phyloP scores from a whole-genome alignment of 2,888 invertebrate genomes.

The Brenthis hecate region DNA sequence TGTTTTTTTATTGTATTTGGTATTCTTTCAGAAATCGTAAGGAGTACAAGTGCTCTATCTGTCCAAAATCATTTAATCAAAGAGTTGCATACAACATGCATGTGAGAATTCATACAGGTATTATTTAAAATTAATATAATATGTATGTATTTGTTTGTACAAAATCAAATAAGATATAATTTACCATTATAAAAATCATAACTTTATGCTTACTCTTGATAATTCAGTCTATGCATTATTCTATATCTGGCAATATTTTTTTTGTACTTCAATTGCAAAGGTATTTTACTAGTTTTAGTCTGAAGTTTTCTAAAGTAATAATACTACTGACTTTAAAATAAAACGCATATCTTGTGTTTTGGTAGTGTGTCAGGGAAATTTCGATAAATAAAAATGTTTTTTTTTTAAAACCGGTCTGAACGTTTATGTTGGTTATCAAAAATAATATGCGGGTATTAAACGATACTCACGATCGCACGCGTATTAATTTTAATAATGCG shows the following conservation, averaged over 20 bases:
- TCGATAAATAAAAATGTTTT: neutral
- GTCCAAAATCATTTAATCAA: slow-evolving; percentile 93
- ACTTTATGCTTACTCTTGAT: too few relatives aligned
- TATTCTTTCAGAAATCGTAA: slow-evolving; percentile 84
- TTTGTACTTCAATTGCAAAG: too few relatives aligned
- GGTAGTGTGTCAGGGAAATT: too few relatives aligned
- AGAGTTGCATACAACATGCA: slow-evolving; percentile 95
- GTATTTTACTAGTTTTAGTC: too few relatives aligned
- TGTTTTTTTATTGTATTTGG: slow-evolving; percentile 15
- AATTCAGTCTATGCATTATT: too few relatives aligned
- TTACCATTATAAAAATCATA: too few relatives aligned
- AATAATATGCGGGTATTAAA: slow-evolving; percentile 9
- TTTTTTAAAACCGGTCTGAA: neutral
- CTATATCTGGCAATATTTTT: too few relatives aligned
- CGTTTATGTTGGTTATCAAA: slow-evolving; percentile 7
- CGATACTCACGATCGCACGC: slow-evolving; percentile 28
- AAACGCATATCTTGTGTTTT: too few relatives aligned
- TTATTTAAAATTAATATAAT: neutral
- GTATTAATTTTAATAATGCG: slow-evolving; percentile 35
- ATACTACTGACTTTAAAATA: too few relatives aligned
- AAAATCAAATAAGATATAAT: neutral
- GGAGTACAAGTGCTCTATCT: slow-evolving; percentile 90
- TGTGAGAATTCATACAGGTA: slow-evolving; percentile 90
- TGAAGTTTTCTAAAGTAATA: too few relatives aligned
- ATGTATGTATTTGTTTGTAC: neutral